Percentiles rank a stretch among this genome's conserved stretches.
Evolutionary conservation across 2,113 vertebrate species (phyloP).

Genomic region (Edolisoma coerulescens): DNA sequence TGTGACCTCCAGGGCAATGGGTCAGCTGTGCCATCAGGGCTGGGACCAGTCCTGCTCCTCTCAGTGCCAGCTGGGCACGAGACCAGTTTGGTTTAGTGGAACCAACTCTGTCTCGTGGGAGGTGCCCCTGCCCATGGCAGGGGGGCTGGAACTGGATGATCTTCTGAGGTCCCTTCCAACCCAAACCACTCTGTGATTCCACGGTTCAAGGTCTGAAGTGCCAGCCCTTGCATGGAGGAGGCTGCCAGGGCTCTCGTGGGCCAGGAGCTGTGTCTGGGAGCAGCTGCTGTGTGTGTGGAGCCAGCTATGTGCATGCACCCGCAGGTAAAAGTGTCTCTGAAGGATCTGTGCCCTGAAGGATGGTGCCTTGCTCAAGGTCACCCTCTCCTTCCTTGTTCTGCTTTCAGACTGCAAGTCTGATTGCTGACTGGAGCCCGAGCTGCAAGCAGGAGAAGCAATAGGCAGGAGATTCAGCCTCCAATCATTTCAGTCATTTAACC

Average conservation of each 20-base stretch:
- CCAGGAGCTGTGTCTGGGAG: neutral
- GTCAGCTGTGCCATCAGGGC: neutral
- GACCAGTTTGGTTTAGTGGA: neutral
- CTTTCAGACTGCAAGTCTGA: neutral
- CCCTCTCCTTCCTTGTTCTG: neutral
- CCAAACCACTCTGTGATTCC: too few relatives aligned
- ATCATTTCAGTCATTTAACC: neutral
- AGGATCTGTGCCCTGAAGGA: neutral
- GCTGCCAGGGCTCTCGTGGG: neutral
- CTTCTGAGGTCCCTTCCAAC: neutral
- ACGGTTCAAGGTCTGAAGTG: neutral
- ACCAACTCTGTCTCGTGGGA: neutral
- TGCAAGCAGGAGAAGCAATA: neutral
- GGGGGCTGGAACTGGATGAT: neutral
- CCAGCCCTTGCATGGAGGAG: neutral
- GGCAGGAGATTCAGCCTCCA: neutral
- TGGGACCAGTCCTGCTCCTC: neutral
- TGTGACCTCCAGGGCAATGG: fast-evolving
- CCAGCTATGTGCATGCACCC: neutral
- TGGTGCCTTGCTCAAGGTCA: neutral
- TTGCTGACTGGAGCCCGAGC: neutral
- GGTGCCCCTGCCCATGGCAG: neutral
- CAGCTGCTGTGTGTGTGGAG: neutral
- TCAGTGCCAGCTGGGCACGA: neutral
- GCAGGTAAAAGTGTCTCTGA: neutral